Evolutionary conservation across 2,113 vertebrate genomes (phyloP).

Genomic region (Cavia porcellus): DNA sequence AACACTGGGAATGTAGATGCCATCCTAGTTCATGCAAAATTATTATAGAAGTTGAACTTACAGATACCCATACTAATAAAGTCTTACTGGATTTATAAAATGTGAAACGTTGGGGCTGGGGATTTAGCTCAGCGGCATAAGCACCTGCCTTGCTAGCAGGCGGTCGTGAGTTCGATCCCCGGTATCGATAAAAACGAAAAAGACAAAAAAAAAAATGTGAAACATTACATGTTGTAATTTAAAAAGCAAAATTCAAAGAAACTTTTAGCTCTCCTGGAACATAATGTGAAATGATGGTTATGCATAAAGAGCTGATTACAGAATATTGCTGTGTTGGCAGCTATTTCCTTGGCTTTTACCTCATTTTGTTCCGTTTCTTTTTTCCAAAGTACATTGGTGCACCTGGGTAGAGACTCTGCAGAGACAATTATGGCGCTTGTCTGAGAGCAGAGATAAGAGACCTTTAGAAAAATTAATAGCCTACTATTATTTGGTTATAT

Average conservation of each 20-base stretch:
- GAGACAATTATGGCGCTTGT: background rate
- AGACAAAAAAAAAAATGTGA: background rate
- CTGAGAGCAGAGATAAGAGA: constrained; percentile 4
- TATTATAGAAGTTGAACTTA: background rate
- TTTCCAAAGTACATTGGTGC: background rate
- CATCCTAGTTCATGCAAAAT: background rate
- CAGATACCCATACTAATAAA: background rate
- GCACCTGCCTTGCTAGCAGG: too few relatives aligned
- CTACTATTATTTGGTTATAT: constrained; percentile 11
- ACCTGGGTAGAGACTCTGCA: background rate
- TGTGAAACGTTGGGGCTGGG: background rate
- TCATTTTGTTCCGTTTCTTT: background rate
- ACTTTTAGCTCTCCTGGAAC: background rate
- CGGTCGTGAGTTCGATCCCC: too few relatives aligned
- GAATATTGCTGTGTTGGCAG: background rate
- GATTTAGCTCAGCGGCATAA: too few relatives aligned
- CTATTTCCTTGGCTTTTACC: constrained; percentile 11
- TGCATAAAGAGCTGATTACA: background rate
- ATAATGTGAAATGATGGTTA: background rate
- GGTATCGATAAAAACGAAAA: too few relatives aligned
- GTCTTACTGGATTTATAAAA: constrained; percentile 21
- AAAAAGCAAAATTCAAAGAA: constrained; percentile 1
- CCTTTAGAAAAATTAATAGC: constrained; percentile 53
- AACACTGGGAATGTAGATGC: background rate
- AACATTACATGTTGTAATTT: background rate